Percentiles rank a stretch among this genome's conserved stretches.
These are phyloP conservation scores for Leucoptera coffeella DNA, from an alignment of 2,888 invertebrate species.

Conservation along the genomic window DNA sequence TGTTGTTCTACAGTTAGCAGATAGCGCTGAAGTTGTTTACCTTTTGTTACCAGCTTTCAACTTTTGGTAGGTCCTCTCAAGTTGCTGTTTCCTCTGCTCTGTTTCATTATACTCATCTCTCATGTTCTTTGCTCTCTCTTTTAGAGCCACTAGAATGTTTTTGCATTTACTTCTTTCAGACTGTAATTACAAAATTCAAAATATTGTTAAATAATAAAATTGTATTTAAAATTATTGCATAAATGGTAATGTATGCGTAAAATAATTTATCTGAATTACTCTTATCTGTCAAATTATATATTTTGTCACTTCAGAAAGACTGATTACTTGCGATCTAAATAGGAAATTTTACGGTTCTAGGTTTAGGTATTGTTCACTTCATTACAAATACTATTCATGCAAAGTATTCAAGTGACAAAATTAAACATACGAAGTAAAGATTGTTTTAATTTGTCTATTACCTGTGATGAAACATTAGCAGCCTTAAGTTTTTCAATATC, in stretches of 20 bases:
- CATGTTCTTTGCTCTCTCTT: conserved; percentile 27
- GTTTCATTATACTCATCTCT: conserved; percentile 45
- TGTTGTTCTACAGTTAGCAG: not conserved
- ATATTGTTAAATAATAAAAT: conserved; percentile 1
- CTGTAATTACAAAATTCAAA: conserved; percentile 13
- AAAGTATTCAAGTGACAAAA: too few species aligned
- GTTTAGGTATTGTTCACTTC: too few species aligned
- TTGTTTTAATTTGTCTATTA: too few species aligned
- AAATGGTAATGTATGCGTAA: too few species aligned
- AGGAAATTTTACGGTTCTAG: too few species aligned
- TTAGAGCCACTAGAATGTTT: conserved; percentile 21
- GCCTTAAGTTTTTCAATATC: conserved; percentile 25
- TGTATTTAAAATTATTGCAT: too few species aligned
- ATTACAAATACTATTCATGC: too few species aligned
- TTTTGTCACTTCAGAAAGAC: too few species aligned
- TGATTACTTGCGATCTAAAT: too few species aligned
- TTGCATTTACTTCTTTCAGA: conserved; percentile 28
- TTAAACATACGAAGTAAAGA: too few species aligned
- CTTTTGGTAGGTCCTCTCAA: conserved; percentile 59
- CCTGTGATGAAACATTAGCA: conserved; percentile 15
- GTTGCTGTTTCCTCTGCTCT: conserved; percentile 54
- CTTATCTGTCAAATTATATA: too few species aligned
- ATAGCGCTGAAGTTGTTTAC: conserved; percentile 11
- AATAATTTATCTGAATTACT: too few species aligned
- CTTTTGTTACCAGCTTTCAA: conserved; percentile 37